Evolutionary conservation across 1,140 invertebrate species (phyloP), one percentile per base, ranked within the genome.

Genomic region (Lucilia cuprina): DNA sequence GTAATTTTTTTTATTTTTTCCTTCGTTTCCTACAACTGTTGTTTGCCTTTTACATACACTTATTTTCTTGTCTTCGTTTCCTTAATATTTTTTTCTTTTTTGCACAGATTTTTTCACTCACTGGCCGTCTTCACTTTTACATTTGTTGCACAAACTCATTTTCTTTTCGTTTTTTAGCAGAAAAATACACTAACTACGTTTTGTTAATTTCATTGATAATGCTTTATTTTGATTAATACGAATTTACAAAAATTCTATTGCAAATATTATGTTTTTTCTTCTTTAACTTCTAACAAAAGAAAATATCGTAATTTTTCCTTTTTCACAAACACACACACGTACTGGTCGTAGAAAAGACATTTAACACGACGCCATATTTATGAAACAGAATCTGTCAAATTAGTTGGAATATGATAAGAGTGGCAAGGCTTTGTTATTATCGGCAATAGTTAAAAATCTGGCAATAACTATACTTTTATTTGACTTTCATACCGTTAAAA

Each of bases 51-150:
- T 77, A 21, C 41, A 83, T 50, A 65, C 50, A 41, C 70, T 74
- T 60, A 50, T 50, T 35, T 82, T 34, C 70, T 83, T 83, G 60
- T 83, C 35, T 21, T 83, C 34, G 30, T 86, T 86, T 86, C 87
- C 87, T 86, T 86, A 85, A 87, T 87, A 86, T 86, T 86, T 86
- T 85, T 86, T 75, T 74, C 13, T 75, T 77, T 77, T 82, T 82
- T 80, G 77, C 77, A 80, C 77, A 80, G 77, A 80, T 80, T 80
- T 80, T 80, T 80, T 25, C 77, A 47, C 25, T 75, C 77, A 49
- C 77, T 80, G 41, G n/a, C 19, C 41, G 9, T 80, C 41, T 80
- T 80, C 77, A 25, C 77, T 80, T 80, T 80, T 80, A 80, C 77
- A 80, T 80, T 80, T 80, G 77, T 80, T 80, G 82, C 82, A 85